Evolutionary conservation across 2,797 vertebrate species (phyloP), one percentile per base, ranked within the genome.

Genomic region (Phrynocephalus forsythii): DNA sequence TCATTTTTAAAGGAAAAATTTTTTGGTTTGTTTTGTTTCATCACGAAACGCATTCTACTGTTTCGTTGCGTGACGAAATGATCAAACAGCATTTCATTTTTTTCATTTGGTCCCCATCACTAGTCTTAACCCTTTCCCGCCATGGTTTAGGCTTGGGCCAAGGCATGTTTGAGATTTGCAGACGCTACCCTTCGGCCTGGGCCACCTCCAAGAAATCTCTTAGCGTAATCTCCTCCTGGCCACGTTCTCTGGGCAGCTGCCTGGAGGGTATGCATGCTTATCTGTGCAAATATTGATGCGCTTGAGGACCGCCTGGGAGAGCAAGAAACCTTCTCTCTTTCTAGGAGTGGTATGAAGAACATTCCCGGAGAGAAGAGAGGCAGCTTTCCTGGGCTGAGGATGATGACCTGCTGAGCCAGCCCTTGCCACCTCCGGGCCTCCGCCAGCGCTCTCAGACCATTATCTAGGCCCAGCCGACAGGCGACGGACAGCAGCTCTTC

Each of bases 261-360:
- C 30, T 72, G 30, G 38, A n/a, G 69, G 3, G 3, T 15, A 26
- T 18, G 8, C 6, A 8, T 73, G 60, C 4, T 18, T 63, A 18
- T 63, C 60, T 63, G 60, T 63, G 60, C 60, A 63, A 20, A 18
- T 20, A 63, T 48, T 48, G 75, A 2, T 48, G 38, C 38, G 48
- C 38, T 44, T 48, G 20, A 76, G 73, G 44, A 76, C 73, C 0
- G 9, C 0, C 0, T 0, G 10, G 10, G 81, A 26, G 72, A 26
- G 85, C 83, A n/a, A 87, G 50, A 38, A 78, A 85, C 90, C 6
- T 85, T 77, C 82, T 22, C 79, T 4, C 0, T 87, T 86, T 91
- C 83, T 67, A 99, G 98, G 98, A 99, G 93, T 99, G 99, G 99
- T 99, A 98, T 66, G 96, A 97, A 86, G 98, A 99, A 87, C 98